Evolutionary conservation across 2,797 vertebrate genomes (phyloP).

Genomic region (Gallinago nigripennis): DNA sequence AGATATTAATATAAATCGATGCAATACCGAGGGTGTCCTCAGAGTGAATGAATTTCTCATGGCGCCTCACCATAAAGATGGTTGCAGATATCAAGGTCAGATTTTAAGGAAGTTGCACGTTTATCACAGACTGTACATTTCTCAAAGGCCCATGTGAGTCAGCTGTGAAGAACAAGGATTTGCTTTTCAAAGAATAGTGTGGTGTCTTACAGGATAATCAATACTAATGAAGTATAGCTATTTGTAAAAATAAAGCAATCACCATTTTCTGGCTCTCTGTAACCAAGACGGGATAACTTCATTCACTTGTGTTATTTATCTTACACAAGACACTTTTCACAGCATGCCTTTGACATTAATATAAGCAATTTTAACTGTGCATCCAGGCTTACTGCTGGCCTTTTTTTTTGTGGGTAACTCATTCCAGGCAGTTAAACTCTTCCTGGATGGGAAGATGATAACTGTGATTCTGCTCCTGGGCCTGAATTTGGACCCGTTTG

Average conservation of each 20-base stretch:
- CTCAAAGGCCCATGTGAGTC: not conserved
- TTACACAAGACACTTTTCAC: conserved; percentile 36
- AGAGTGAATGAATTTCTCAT: conserved; percentile 9
- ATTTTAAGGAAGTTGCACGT: not conserved
- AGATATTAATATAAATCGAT: not conserved
- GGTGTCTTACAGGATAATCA: not conserved
- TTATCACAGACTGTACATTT: not conserved
- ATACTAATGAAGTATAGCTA: conserved; percentile 14
- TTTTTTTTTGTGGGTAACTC: not conserved
- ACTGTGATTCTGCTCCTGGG: not conserved
- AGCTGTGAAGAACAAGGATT: not conserved
- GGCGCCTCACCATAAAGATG: not conserved
- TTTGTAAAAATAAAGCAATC: conserved; percentile 49
- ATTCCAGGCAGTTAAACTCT: not conserved
- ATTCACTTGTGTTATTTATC: conserved; percentile 14
- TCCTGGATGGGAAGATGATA: not conserved
- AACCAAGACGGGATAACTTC: not conserved
- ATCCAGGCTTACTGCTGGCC: not conserved
- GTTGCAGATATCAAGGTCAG: conserved; percentile 24
- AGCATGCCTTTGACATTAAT: conserved; percentile 40
- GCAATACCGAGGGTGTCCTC: not conserved
- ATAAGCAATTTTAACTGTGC: conserved; percentile 8
- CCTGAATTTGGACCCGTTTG: not conserved
- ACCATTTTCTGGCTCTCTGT: not conserved
- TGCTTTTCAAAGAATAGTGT: not conserved